Evolutionary conservation across 2,888 invertebrate species (phyloP).

Genomic region (Hermodice carunculata): DNA sequence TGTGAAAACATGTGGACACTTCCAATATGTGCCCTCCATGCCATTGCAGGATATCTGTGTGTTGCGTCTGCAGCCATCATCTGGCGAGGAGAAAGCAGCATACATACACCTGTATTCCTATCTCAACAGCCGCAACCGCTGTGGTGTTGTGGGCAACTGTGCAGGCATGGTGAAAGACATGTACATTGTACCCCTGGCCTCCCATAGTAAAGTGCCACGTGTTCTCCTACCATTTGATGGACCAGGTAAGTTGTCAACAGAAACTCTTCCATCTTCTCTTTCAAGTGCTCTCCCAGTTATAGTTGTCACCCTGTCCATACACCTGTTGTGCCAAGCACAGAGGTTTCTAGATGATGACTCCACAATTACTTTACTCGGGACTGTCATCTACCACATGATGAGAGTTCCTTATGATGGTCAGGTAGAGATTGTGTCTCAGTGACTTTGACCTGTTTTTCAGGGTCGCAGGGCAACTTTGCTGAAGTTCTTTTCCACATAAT

Average conservation of each 20-base stretch:
- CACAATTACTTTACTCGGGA: too few relatives aligned
- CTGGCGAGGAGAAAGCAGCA: slow-evolving; percentile 82
- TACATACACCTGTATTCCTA: slow-evolving; percentile 90
- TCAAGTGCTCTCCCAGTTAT: neutral
- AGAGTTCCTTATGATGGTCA: too few relatives aligned
- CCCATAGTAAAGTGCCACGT: slow-evolving; percentile 79
- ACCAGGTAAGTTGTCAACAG: slow-evolving; percentile 72
- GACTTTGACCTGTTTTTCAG: too few relatives aligned
- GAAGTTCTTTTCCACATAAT: too few relatives aligned
- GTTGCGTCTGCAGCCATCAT: slow-evolving; percentile 83
- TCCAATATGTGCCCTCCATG: too few relatives aligned
- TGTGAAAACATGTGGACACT: too few relatives aligned
- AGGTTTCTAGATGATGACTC: too few relatives aligned
- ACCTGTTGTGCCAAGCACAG: too few relatives aligned
- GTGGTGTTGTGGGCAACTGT: slow-evolving; percentile 83
- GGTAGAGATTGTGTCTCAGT: too few relatives aligned
- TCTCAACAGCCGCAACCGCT: slow-evolving; percentile 81
- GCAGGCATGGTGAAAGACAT: slow-evolving; percentile 88
- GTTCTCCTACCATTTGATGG: slow-evolving; percentile 74
- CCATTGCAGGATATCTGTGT: slow-evolving; percentile 80
- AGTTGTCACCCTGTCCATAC: too few relatives aligned
- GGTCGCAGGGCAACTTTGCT: too few relatives aligned
- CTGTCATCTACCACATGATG: too few relatives aligned
- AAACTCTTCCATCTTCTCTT: neutral
- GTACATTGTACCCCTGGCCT: slow-evolving; percentile 89